Conservation (phyloP, 2,113 vertebrate species). For the Paralichthys olivaceus region DNA sequence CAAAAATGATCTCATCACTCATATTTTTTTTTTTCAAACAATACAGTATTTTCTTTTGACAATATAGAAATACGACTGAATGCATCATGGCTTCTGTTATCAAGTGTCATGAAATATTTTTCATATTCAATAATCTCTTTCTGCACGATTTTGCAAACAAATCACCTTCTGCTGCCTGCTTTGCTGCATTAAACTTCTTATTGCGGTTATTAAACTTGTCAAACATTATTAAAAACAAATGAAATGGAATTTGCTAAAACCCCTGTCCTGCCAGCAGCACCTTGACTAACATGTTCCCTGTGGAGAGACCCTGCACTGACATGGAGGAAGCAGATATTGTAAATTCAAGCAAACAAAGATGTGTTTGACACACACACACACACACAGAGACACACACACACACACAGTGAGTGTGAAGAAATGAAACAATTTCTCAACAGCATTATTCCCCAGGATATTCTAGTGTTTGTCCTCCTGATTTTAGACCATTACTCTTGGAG, state of each 20-base stretch:
- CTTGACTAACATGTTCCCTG: constrained; percentile 25
- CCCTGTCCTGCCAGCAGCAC: neutral
- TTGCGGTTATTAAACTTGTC: constrained; percentile 4
- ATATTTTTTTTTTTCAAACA: neutral
- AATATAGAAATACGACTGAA: neutral
- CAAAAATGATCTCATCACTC: neutral
- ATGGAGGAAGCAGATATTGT: constrained; percentile 9
- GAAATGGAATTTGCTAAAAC: neutral
- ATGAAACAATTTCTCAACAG: constrained; percentile 19
- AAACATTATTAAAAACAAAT: constrained; percentile 8
- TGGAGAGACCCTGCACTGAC: neutral
- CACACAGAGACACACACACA: constrained; percentile 8
- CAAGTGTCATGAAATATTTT: neutral
- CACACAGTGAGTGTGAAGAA: constrained; percentile 4
- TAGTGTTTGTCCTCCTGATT: constrained; percentile 43
- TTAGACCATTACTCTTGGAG: constrained; percentile 31
- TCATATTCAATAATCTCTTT: neutral
- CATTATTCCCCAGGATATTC: constrained; percentile 17
- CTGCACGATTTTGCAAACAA: neutral
- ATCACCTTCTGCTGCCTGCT: neutral
- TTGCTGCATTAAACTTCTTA: neutral
- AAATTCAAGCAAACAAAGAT: constrained; percentile 13
- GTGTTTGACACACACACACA: neutral
- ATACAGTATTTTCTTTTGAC: neutral
- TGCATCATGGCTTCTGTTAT: neutral